Conservation (phyloP, 92 coral and sea anemone genomes). For the Epizoanthus stellaris region DNA sequence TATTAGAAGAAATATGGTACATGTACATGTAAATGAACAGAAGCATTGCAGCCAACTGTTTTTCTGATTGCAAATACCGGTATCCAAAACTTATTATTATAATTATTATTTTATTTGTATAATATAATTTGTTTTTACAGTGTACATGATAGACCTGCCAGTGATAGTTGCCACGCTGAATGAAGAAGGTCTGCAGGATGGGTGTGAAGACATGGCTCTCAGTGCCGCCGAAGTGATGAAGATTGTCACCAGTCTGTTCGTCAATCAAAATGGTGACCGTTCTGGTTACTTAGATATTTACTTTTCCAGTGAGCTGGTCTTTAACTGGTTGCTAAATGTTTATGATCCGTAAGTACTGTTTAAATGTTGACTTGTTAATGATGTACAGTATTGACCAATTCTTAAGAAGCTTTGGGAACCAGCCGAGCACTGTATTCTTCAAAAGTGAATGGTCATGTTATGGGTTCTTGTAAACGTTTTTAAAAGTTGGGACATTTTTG, state of each 20-base stretch:
- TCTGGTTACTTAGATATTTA: conserved; percentile 65
- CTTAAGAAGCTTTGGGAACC: neutral
- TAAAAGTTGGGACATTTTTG: too few species aligned
- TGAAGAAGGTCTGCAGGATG: conserved; percentile 82
- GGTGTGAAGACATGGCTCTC: conserved; percentile 64
- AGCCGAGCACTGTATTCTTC: too few species aligned
- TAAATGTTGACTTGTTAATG: neutral
- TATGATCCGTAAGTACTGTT: conserved; percentile 88
- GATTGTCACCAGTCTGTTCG: conserved; percentile 73
- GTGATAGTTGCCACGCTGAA: conserved; percentile 71
- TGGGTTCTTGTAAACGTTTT: too few species aligned
- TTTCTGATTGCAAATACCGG: too few species aligned
- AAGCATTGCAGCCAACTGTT: too few species aligned
- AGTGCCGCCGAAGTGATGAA: conserved; percentile 66
- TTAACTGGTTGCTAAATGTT: conserved; percentile 92
- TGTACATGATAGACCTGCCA: conserved; percentile 77
- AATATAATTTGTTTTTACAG: conserved; percentile 43
- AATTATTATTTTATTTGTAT: neutral
- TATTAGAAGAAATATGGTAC: too few species aligned
- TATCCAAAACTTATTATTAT: too few species aligned
- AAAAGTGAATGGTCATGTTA: too few species aligned
- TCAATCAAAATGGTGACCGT: conserved; percentile 79
- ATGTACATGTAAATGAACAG: too few species aligned
- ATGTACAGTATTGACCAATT: neutral
- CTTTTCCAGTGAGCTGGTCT: conserved; percentile 83